Conservation (phyloP, 2,888 invertebrate species). For the Dolichomitus sp. region DNA sequence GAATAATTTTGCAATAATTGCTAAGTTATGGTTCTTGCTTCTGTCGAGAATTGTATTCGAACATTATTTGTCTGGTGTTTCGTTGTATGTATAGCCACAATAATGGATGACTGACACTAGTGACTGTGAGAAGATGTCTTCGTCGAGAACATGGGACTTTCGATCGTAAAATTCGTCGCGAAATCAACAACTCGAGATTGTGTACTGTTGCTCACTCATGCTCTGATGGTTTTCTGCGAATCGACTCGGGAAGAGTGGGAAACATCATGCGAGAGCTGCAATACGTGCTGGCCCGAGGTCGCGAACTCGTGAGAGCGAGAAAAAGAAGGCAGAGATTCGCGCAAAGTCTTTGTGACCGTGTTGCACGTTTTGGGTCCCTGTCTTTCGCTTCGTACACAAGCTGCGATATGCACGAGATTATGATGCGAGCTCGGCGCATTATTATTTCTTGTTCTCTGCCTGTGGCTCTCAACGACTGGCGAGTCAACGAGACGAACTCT, state of each 20-base stretch:
- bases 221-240: slow-evolving; percentile 57
- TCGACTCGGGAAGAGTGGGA: slow-evolving; percentile 29
- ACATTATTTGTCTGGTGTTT: background rate
- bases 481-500: slow-evolving; percentile 58
- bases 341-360: slow-evolving; percentile 39
- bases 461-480: slow-evolving; percentile 51
- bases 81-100: background rate
- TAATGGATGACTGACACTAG: background rate
- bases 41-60: background rate
- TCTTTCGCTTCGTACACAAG: slow-evolving; percentile 25
- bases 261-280: slow-evolving; percentile 10
- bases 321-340: slow-evolving; percentile 41
- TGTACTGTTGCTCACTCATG: slow-evolving; percentile 19
- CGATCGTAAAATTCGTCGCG: slow-evolving; percentile 58
- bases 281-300: slow-evolving; percentile 53
- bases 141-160: background rate
- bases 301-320: slow-evolving; percentile 56
- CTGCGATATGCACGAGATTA: slow-evolving; percentile 60
- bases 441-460: slow-evolving; percentile 47
- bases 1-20: background rate
- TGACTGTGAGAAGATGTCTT: background rate
- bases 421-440: slow-evolving; percentile 37
- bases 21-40: background rate
- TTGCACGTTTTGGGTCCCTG: slow-evolving; percentile 54
- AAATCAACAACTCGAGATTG: slow-evolving; percentile 51